Evolutionary conservation across 2,888 invertebrate genomes (phyloP).

Genomic region (Brachylomia viminalis): DNA sequence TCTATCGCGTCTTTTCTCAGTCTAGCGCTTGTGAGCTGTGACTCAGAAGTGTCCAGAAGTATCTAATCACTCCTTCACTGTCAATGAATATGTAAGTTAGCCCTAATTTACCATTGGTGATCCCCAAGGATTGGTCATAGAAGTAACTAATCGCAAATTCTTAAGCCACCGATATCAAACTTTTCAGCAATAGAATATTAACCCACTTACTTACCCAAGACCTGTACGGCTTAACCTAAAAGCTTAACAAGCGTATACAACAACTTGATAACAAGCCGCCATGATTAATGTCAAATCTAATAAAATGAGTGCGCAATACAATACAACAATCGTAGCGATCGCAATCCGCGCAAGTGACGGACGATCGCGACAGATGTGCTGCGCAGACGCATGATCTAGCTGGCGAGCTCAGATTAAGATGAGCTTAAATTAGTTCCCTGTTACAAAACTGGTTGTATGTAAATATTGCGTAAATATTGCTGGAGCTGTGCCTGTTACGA

Average conservation of each 20-base stretch:
- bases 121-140: not conserved
- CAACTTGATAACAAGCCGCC: slow-evolving; percentile 18
- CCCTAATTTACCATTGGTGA: not conserved
- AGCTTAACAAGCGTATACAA: slow-evolving; percentile 27
- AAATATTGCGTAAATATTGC: not conserved
- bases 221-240: slow-evolving; percentile 9
- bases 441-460: not conserved
- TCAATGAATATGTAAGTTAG: not conserved
- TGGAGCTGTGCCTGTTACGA: too few relatives aligned
- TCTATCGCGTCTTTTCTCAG: not conserved
- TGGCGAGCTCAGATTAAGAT: slow-evolving; percentile 57
- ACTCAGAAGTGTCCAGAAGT: not conserved
- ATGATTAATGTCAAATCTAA: slow-evolving; percentile 43
- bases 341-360: slow-evolving; percentile 72
- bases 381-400: slow-evolving; percentile 67
- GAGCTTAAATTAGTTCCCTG: slow-evolving; percentile 12
- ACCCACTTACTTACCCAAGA: slow-evolving; percentile 1
- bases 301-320: slow-evolving; percentile 45
- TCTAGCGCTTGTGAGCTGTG: not conserved
- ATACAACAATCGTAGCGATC: slow-evolving; percentile 43
- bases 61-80: not conserved
- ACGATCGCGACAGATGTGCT: slow-evolving; percentile 82
- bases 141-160: not conserved
- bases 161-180: not conserved
- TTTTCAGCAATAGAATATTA: slow-evolving; percentile 5